These are phyloP conservation scores for Eledone cirrhosa DNA, from an alignment of 2,888 invertebrate genomes.

Conservation along the genomic window DNA sequence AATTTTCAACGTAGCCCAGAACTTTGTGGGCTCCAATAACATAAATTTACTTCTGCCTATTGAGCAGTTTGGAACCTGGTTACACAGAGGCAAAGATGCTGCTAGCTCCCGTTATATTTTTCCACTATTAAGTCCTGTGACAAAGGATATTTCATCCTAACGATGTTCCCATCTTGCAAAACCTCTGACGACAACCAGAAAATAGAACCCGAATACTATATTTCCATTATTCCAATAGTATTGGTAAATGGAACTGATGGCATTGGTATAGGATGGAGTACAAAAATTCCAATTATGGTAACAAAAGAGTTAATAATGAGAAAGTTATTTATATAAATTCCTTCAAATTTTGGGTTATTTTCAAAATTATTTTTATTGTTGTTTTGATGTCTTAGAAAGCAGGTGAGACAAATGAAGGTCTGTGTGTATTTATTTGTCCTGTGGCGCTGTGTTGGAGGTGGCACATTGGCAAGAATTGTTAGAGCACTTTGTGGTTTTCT, in stretches of 20 bases:
- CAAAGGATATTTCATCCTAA: constrained; percentile 87
- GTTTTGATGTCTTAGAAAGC: too few relatives aligned
- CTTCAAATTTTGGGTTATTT: too few relatives aligned
- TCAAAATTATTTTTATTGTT: too few relatives aligned
- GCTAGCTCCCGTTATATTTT: constrained; percentile 99
- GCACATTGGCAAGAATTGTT: too few relatives aligned
- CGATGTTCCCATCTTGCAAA: constrained; percentile 87
- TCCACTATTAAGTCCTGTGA: constrained; percentile 76
- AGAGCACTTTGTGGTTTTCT: too few relatives aligned
- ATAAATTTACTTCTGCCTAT: constrained; percentile 92
- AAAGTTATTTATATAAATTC: too few relatives aligned
- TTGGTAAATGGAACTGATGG: constrained; percentile 97
- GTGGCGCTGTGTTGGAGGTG: too few relatives aligned
- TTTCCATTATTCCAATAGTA: constrained; percentile 95
- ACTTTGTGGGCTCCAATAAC: constrained; percentile 98
- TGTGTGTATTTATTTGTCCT: too few relatives aligned
- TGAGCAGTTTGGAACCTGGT: constrained; percentile 94
- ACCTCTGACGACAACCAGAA: constrained; percentile 94
- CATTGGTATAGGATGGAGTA: constrained; percentile 98
- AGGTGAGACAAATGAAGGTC: too few relatives aligned
- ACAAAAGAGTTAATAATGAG: too few relatives aligned
- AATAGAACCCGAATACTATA: constrained; percentile 93
- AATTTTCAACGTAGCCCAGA: constrained; percentile 96
- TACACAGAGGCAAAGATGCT: constrained; percentile 92
- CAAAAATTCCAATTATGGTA: constrained; percentile 95